Base-by-base conservation (phyloP, 2,888 invertebrate species). In the Nomada ferruginata region DNA sequence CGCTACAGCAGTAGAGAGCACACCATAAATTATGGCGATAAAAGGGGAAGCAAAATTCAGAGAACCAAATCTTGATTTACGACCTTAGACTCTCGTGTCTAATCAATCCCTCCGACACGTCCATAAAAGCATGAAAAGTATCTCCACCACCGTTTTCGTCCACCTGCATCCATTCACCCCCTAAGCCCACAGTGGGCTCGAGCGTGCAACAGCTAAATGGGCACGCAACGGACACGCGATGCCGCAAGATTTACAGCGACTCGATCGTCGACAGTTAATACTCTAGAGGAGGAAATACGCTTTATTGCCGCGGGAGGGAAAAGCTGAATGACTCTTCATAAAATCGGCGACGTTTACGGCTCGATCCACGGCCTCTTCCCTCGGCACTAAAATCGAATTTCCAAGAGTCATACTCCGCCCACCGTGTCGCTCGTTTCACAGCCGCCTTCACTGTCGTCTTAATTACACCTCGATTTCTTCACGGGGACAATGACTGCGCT, bases 371-470 rank as follows among this genome's bases (percentile, higher is more conserved):
- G 63, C 55, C 68, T 73, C 73, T 70, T 13, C n/a, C 44, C 50
- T 44, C n/a, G 74, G 57, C 18, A 72, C 69, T 80, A 78, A 84
- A 84, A 75, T 80, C 80, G 55, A 80, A 83, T 83, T 83, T 84
- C 77, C 72, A 47, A 83, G 53, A 80, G 77, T 75, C 75, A 78
- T 83, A 26, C 66, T 13, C 29, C 76, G 71, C 71, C 76, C 79
- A 75, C 66, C 15, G 11, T 10, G 65, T 52, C 69, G 29, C 23
- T 63, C 23, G 53, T 44, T 50, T 63, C 73, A 29, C 44, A 18
- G 23, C 29, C 36, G 36, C 42, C 50, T 15, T 55, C 23, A 13
- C 23, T 57, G 10, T 66, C 61, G 70, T 79, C 73, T 76, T 84
- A 83, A 83, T 84, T 83, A 79, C 70, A 44, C n/a, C 15, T 59